Conservation (phyloP, 2,797 vertebrate genomes). For the Pagetopsis macropterus region DNA sequence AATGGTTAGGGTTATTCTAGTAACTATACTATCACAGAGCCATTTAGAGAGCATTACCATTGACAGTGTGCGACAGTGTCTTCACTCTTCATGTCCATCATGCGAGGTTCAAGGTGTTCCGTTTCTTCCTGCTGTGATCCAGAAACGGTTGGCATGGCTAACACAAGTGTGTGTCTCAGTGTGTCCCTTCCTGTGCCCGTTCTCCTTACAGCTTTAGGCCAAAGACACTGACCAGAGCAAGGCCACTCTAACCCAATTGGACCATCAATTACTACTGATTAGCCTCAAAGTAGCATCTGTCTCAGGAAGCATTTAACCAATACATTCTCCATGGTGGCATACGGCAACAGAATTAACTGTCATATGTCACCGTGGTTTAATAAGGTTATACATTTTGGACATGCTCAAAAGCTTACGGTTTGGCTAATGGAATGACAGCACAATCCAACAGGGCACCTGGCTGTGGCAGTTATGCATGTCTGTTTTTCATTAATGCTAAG, state of each 20-base stretch:
- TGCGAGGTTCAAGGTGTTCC: conserved; percentile 37
- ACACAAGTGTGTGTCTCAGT: conserved; percentile 39
- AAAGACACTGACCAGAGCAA: conserved; percentile 76
- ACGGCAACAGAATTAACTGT: conserved; percentile 81
- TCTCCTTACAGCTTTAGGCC: conserved; percentile 66
- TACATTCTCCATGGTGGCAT: conserved; percentile 79
- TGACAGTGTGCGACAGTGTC: conserved; percentile 15
- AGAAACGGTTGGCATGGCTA: conserved; percentile 51
- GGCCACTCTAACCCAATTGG: conserved; percentile 82
- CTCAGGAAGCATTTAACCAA: conserved; percentile 86
- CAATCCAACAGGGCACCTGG: conserved; percentile 69
- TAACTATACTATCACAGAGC: neutral
- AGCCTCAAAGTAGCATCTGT: conserved; percentile 85
- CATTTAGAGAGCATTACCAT: conserved; percentile 5
- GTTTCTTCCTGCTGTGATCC: conserved; percentile 46
- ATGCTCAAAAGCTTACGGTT: conserved; percentile 76
- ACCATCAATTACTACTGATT: conserved; percentile 85
- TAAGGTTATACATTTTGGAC: conserved; percentile 81
- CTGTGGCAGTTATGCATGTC: conserved; percentile 29
- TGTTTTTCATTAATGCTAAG: conserved; percentile 34
- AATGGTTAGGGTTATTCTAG: neutral
- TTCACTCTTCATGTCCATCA: conserved; percentile 28
- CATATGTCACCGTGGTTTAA: conserved; percentile 80
- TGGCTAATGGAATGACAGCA: conserved; percentile 70
- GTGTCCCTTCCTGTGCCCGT: conserved; percentile 40